Evolutionary conservation across 2,888 invertebrate species (phyloP), one percentile per base, ranked within the genome.

Genomic region (Tenthredo scrophulariae): DNA sequence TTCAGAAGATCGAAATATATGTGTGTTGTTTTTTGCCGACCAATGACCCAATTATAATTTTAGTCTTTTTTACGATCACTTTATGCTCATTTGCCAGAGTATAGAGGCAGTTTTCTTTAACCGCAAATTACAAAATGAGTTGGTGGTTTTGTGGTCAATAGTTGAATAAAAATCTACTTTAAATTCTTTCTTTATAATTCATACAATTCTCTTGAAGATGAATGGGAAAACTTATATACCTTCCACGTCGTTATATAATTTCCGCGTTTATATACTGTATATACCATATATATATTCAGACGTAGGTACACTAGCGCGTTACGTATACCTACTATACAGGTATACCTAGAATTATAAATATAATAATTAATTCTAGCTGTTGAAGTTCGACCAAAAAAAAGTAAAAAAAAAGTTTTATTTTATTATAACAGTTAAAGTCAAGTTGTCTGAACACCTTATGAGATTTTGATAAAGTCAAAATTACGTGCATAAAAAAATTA

Each of bases 121-220:
- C 72, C 72, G 43, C 43, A 74, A 74, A 26, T n/a, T 43, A 74
- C 40, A 22, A 22, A 74, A 74, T 46, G 26, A 77, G 54, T 54
- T 77, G 9, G 77, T 7, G 77, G 77, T 77, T 54, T 77, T 77
- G 77, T 10, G 77, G 77, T 77, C 7, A 77, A 77, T 29, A 13
- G 33, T 54, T 54, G 50, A 54, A 77, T 77, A 54, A 77, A 77
- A 50, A 77, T 50, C 4, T 10, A 18, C 29, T 22, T 54, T 18
- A 50, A 54, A 77, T 77, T 77, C 77, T 54, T 46, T 46, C 26
- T 77, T 54, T 33, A 22, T 74, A 77, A 54, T 77, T 77, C 54
- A 77, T 77, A 54, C 77, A 26, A 29, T 54, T 77, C 77, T 29
- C 33, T 77, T 50, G 54, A n/a, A 50, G 22, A 77, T 77, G 77